Conservation (phyloP, 1,140 invertebrate species). For the Macrosteles quadrilineatus region DNA sequence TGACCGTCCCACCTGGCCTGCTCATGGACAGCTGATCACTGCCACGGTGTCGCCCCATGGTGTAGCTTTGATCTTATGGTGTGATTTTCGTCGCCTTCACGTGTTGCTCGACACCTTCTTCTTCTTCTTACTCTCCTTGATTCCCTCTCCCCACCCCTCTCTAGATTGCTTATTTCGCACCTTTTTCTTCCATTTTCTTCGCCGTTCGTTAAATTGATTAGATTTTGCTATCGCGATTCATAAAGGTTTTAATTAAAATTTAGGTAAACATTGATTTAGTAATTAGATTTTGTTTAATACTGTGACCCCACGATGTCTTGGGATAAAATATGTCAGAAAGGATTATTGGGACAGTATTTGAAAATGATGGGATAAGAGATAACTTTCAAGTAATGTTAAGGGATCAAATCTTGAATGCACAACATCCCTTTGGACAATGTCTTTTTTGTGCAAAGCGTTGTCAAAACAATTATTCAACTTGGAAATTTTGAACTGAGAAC, state of each 20-base stretch:
- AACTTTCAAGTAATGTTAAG: no score
- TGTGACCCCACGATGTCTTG: not conserved
- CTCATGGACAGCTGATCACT: not conserved
- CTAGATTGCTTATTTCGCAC: not conserved
- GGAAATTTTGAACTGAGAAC: no score
- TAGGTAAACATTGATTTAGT: not conserved
- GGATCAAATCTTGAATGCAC: no score
- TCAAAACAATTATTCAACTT: no score
- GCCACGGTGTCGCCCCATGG: not conserved
- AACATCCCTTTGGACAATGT: no score
- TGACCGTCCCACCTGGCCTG: not conserved
- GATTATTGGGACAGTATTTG: no score
- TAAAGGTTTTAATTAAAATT: not conserved
- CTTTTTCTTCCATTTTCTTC: slow-evolving; percentile 10
- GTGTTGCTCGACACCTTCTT: not conserved
- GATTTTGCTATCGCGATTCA: not conserved
- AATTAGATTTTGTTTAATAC: not conserved
- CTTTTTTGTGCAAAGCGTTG: no score
- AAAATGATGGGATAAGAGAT: no score
- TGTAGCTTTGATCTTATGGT: not conserved
- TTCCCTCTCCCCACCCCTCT: not conserved
- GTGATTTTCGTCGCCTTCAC: not conserved
- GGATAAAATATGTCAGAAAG: no score
- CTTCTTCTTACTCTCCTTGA: not conserved
- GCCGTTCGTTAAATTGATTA: slow-evolving; percentile 1